These are phyloP conservation scores for Parazoanthus darwini DNA, from an alignment of 92 coral and sea anemone genomes.

Conservation along the genomic window DNA sequence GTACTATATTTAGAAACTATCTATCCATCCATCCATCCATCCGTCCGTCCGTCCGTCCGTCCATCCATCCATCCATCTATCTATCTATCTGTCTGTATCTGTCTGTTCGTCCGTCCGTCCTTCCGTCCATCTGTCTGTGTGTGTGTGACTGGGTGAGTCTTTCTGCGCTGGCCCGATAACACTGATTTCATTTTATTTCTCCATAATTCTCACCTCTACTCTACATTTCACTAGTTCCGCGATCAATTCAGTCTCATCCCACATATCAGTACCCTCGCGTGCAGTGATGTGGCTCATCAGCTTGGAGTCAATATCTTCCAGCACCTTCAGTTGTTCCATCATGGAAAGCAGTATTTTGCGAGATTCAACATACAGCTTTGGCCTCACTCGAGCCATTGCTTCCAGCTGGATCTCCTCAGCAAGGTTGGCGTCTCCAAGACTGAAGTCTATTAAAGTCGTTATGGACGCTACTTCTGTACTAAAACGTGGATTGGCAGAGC, in stretches of 20 bases:
- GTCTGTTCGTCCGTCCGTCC: neutral
- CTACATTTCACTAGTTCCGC: slow-evolving; percentile 92
- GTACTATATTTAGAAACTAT: neutral
- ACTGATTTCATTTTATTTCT: neutral
- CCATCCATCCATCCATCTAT: too few species aligned
- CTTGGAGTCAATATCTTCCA: slow-evolving; percentile 86
- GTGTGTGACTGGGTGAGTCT: neutral
- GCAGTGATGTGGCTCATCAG: slow-evolving; percentile 76
- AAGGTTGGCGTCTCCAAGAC: slow-evolving; percentile 79
- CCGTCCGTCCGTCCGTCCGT: too few species aligned
- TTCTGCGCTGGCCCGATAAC: neutral
- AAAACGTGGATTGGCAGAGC: slow-evolving; percentile 80
- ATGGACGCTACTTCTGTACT: slow-evolving; percentile 93
- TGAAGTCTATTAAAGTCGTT: slow-evolving; percentile 90
- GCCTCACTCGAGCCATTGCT: slow-evolving; percentile 90
- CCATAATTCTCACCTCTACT: slow-evolving; percentile 67
- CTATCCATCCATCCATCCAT: neutral
- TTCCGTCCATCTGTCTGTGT: neutral
- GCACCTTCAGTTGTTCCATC: slow-evolving; percentile 78
- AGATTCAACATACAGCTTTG: slow-evolving; percentile 80
- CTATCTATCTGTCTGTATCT: neutral
- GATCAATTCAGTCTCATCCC: slow-evolving; percentile 96
- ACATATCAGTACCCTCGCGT: slow-evolving; percentile 88
- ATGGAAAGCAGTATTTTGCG: slow-evolving; percentile 80
- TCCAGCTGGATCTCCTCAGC: slow-evolving; percentile 89